These are phyloP conservation scores for Cerastis rubricosa DNA, from an alignment of 2,888 invertebrate genomes.

Conservation along the genomic window DNA sequence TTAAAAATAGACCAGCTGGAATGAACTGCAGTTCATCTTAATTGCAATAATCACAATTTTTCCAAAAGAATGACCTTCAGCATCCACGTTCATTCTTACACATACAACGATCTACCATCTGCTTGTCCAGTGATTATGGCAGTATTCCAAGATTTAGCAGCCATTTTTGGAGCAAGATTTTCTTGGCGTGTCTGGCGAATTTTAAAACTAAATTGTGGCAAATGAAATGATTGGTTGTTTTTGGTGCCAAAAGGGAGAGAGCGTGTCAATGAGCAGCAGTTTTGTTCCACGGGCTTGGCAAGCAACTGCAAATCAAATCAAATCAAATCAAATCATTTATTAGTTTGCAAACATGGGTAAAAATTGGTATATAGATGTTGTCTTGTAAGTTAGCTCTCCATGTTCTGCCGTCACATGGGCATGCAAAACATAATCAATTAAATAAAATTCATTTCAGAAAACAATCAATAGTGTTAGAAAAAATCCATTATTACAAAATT, in stretches of 20 bases:
- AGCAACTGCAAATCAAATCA: too few species aligned
- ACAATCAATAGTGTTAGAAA: too few species aligned
- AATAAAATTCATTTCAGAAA: too few species aligned
- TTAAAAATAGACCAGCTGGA: neutral
- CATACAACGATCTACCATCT: conserved; percentile 4
- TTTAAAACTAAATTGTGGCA: conserved; percentile 30
- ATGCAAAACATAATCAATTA: too few species aligned
- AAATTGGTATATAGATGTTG: too few species aligned
- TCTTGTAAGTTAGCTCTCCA: too few species aligned
- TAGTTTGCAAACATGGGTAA: too few species aligned
- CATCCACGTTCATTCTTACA: conserved; percentile 14
- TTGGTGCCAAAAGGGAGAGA: neutral
- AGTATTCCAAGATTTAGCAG: conserved; percentile 20
- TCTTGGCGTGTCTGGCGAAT: conserved; percentile 14
- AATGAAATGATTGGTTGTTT: conserved; percentile 19
- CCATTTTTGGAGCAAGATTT: conserved; percentile 13
- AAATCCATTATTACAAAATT: too few species aligned
- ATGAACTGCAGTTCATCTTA: neutral
- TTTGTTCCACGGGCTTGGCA: neutral
- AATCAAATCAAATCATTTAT: too few species aligned
- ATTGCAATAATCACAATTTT: conserved; percentile 9
- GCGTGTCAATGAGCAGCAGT: neutral
- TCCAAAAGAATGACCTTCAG: neutral
- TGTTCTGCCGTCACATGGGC: too few species aligned
- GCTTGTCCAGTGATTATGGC: conserved; percentile 24